Evolutionary conservation across 2,888 invertebrate genomes (phyloP).

Genomic region (Colletes collaris): DNA sequence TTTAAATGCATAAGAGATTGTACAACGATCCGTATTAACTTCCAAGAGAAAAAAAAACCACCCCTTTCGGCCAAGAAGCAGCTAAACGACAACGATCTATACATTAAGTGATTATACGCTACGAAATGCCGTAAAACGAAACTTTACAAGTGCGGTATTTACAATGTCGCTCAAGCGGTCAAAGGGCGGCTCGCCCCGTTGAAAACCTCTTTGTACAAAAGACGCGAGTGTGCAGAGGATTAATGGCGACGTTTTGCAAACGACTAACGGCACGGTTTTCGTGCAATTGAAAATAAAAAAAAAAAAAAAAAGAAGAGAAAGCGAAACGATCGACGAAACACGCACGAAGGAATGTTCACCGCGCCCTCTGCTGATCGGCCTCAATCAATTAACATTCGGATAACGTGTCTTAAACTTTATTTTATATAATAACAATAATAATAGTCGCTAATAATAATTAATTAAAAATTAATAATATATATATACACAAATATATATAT

Average conservation of each 20-base stretch:
- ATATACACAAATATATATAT: conserved; percentile 44
- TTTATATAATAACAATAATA: conserved; percentile 71
- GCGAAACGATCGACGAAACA: not conserved
- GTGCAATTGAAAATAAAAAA: not conserved
- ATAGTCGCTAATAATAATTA: conserved; percentile 58
- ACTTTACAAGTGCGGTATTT: not conserved
- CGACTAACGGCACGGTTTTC: not conserved
- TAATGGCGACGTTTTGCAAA: not conserved
- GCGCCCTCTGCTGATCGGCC: conserved; percentile 53
- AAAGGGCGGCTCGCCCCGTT: not conserved
- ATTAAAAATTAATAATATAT: conserved; percentile 57
- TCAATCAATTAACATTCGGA: conserved; percentile 62
- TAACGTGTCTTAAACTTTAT: conserved; percentile 80
- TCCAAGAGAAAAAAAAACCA: conserved; percentile 1
- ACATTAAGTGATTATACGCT: conserved; percentile 21
- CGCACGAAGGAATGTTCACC: conserved; percentile 14
- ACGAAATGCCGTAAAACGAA: conserved; percentile 22
- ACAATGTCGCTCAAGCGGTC: conserved; percentile 2
- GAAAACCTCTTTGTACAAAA: not conserved
- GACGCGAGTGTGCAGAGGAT: conserved; percentile 11
- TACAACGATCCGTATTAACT: not conserved
- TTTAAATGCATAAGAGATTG: not conserved
- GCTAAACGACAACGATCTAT: conserved; percentile 8
- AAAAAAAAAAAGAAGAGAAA: not conserved
- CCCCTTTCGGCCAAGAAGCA: not conserved